Evolutionary conservation across 2,888 invertebrate genomes (phyloP).

Genomic region (Priapulus caudatus): DNA sequence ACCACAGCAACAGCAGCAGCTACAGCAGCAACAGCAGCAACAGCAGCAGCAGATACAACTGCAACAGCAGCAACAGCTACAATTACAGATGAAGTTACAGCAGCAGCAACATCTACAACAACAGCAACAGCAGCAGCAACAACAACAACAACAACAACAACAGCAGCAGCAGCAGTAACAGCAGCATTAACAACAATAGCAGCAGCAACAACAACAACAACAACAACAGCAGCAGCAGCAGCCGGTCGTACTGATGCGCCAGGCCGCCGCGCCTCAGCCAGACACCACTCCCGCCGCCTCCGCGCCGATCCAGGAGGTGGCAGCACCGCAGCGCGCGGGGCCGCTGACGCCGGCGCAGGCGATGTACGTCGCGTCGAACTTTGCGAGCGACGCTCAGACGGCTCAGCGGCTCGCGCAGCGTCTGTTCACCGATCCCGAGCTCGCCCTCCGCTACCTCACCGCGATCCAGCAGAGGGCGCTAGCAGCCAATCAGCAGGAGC

Average conservation of each 20-base stretch:
- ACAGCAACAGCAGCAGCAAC: conserved; percentile 9
- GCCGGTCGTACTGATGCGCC: no score
- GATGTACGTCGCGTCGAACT: background rate
- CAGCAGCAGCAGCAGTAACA: conserved; percentile 3
- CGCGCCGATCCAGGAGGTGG: no score
- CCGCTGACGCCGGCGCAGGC: background rate
- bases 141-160: conserved; percentile 1
- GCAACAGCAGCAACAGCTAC: conserved; percentile 15
- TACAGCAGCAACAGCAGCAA: conserved; percentile 19
- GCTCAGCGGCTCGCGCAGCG: background rate
- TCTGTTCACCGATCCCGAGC: background rate
- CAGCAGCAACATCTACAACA: background rate
- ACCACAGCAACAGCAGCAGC: conserved; percentile 22
- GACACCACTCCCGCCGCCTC: no score
- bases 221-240: no score
- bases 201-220: conserved; percentile 7
- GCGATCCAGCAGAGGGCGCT: no score
- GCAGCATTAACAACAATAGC: no score
- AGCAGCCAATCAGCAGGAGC: no score
- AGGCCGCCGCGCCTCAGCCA: no score
- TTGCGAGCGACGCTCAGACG: background rate
- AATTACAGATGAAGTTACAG: conserved; percentile 10
- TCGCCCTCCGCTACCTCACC: background rate
- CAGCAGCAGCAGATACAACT: conserved; percentile 18
- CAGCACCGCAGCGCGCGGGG: no score